A percentile compares a stretch with the other conserved stretches of the same genome.
phyloP scores from a whole-genome alignment of 1,140 invertebrate species.

The Andricus grossulariae region DNA sequence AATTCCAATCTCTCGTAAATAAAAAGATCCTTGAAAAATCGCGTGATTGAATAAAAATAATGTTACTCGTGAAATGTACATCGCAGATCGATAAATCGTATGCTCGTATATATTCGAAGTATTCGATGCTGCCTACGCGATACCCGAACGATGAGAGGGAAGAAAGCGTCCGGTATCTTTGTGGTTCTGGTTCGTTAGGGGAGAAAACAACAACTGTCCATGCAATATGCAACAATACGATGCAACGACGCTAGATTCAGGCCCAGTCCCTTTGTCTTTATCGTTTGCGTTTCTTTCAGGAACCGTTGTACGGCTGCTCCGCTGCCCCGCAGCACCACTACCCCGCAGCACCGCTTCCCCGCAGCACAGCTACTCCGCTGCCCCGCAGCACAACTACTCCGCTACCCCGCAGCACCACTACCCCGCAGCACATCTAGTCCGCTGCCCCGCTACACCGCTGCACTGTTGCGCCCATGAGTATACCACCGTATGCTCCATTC shows the following conservation, averaged over 20 bases:
- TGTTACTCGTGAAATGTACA: background rate
- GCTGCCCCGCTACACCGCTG: too few species aligned
- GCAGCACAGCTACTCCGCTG: too few species aligned
- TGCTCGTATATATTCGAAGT: background rate
- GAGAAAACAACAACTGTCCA: conserved; percentile 59
- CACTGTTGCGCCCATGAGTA: background rate
- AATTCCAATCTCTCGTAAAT: too few species aligned
- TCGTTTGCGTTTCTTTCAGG: conserved; percentile 46
- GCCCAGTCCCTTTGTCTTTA: conserved; percentile 53
- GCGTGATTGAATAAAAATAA: background rate
- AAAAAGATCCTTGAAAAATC: too few species aligned
- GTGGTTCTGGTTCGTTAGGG: conserved; percentile 59
- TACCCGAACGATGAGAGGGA: conserved; percentile 34
- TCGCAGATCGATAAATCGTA: conserved; percentile 21
- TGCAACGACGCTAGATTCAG: conserved; percentile 54
- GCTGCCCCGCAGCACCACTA: too few species aligned
- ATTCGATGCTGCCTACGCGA: conserved; percentile 14
- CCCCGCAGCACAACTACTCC: too few species aligned
- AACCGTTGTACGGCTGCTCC: conserved; percentile 31
- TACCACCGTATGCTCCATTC: background rate
- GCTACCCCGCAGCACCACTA: too few species aligned
- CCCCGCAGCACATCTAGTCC: too few species aligned
- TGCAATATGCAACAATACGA: conserved; percentile 63
- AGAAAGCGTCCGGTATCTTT: conserved; percentile 57
- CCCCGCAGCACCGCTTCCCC: too few species aligned